These are phyloP conservation scores for Drosophila multiciliata DNA, from an alignment of 2,888 invertebrate species.

Conservation along the genomic window DNA sequence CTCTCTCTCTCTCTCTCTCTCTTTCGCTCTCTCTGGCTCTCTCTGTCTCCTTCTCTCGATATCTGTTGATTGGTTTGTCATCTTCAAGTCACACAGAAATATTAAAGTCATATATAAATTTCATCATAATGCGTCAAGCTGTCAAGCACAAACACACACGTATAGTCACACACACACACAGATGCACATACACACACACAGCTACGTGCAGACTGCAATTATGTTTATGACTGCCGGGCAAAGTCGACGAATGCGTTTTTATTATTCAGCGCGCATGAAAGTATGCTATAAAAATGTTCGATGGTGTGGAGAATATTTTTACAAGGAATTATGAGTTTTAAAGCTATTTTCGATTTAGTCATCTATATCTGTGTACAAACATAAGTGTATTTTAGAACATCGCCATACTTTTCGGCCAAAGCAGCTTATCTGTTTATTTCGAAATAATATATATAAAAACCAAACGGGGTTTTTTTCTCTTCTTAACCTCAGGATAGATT, in stretches of 20 bases:
- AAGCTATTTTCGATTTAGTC: background rate
- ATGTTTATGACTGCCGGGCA: conserved; percentile 46
- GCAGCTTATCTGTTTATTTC: background rate
- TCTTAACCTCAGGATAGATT: background rate
- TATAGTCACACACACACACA: background rate
- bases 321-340: background rate
- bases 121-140: conserved; percentile 35
- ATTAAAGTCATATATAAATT: conserved; percentile 45
- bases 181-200: background rate
- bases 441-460: background rate
- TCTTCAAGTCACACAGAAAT: conserved; percentile 39
- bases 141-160: conserved; percentile 7
- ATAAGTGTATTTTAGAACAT: background rate
- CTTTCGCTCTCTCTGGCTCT: background rate
- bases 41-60: background rate
- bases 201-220: conserved; percentile 47
- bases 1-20: background rate
- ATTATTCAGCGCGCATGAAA: conserved; percentile 50
- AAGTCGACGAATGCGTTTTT: conserved; percentile 48
- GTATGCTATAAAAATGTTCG: conserved; percentile 47
- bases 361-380: background rate
- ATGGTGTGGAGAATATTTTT: background rate
- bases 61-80: conserved; percentile 47
- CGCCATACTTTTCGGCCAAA: background rate
- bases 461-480: background rate